Percentiles rank a stretch among this genome's conserved stretches.
phyloP scores from a whole-genome alignment of 2,113 vertebrate genomes.

The Thryonomys swinderianus region DNA sequence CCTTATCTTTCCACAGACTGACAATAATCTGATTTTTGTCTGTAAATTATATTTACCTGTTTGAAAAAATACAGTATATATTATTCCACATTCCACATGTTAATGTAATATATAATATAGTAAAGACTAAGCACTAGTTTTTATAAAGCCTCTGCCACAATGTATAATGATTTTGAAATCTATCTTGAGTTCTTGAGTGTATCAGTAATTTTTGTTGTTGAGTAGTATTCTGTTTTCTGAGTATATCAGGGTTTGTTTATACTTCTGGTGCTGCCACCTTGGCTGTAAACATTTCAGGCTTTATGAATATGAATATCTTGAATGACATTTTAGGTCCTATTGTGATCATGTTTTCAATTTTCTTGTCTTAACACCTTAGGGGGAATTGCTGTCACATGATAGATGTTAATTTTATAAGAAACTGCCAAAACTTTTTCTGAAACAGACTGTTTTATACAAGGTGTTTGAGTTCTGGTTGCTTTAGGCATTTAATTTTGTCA shows the following conservation, averaged over 20 bases:
- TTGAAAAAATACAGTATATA: not conserved
- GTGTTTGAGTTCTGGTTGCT: not conserved
- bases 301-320: slow-evolving; percentile 5
- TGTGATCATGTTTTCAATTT: slow-evolving; percentile 18
- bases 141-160: not conserved
- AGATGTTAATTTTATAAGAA: slow-evolving; percentile 25
- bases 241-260: not conserved
- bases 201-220: not conserved
- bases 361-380: not conserved
- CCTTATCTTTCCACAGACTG: not conserved
- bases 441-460: not conserved
- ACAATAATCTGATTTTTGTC: not conserved
- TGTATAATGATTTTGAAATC: slow-evolving; percentile 20
- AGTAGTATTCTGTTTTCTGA: not conserved
- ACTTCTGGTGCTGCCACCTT: not conserved
- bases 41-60: not conserved
- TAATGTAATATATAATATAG: not conserved
- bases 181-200: not conserved
- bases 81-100: not conserved
- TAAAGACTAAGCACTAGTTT: not conserved
- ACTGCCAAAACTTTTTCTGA: slow-evolving; percentile 13
- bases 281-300: not conserved
- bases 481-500: not conserved
- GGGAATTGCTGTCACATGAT: not conserved
- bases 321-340: not conserved